phyloP scores from a whole-genome alignment of 2,113 vertebrate genomes.

The Sinosuthora webbiana region DNA sequence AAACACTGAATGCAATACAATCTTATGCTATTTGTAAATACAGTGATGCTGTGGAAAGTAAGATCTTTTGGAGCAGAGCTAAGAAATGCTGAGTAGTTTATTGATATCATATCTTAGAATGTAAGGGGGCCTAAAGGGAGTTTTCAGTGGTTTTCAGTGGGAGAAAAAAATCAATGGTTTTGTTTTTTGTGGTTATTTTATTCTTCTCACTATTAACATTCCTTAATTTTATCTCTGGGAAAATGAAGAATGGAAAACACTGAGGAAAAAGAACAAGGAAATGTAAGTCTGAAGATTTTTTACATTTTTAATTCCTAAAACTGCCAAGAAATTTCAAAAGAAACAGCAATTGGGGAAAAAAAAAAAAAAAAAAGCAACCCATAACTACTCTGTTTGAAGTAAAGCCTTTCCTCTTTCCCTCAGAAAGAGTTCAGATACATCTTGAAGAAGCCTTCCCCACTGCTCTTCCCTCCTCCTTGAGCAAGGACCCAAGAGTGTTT shows the following conservation, averaged over 20 bases:
- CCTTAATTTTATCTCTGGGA: not conserved
- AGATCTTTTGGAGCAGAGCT: not conserved
- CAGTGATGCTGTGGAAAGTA: not conserved
- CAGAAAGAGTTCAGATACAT: not conserved
- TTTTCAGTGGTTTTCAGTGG: not conserved
- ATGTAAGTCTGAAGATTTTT: not conserved
- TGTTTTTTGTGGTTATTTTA: not conserved
- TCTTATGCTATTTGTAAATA: not conserved
- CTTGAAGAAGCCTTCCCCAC: not conserved
- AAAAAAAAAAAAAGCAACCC: not conserved
- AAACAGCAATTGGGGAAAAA: not conserved
- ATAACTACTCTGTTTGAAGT: not conserved
- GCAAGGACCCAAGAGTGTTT: fast-evolving
- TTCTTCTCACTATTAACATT: not conserved
- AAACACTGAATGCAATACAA: not conserved
- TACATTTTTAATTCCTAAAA: not conserved
- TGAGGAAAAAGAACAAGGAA: not conserved
- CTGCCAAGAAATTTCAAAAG: not conserved
- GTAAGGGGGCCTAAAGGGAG: not conserved
- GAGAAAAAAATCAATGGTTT: not conserved
- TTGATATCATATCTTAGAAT: not conserved
- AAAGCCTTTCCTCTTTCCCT: not conserved
- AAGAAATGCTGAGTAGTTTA: not conserved
- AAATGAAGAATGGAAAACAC: not conserved
- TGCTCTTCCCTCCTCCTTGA: not conserved